Evolutionary conservation across 2,797 vertebrate genomes (phyloP).

Genomic region (Gymnothorax reevesii): DNA sequence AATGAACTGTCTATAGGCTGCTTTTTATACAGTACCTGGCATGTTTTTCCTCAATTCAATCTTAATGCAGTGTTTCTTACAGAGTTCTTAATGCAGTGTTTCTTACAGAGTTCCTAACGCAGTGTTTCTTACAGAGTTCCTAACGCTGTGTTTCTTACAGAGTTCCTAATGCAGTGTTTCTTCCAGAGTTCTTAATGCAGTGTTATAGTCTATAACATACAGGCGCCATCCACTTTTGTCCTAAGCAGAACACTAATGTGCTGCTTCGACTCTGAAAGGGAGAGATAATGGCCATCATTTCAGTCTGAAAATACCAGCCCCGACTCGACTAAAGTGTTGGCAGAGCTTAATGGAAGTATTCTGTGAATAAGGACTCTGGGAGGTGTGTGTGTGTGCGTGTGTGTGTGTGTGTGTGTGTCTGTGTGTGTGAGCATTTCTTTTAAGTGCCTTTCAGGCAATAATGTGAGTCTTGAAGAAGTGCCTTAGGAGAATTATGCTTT

Average conservation of each 20-base stretch:
- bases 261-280: background rate
- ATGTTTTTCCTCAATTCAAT: background rate
- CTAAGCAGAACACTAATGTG: background rate
- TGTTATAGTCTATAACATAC: background rate
- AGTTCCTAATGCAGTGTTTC: background rate
- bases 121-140: background rate
- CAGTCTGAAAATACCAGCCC: background rate
- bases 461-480: conserved; percentile 39
- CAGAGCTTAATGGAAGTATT: conserved; percentile 14
- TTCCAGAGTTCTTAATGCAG: background rate
- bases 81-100: background rate
- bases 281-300: conserved; percentile 20
- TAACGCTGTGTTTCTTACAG: background rate
- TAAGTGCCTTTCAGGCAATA: conserved; percentile 40
- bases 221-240: conserved; percentile 2
- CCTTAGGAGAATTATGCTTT: conserved; percentile 36
- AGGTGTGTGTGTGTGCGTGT: conserved; percentile 19
- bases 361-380: conserved; percentile 31
- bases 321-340: background rate
- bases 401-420: too few species aligned
- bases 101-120: background rate
- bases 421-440: background rate
- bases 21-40: background rate
- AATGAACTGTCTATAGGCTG: background rate
- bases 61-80: background rate